A percentile compares a stretch with the other conserved stretches of the same genome.
Conservation (phyloP, 2,888 invertebrate species). For the Monopis laevigella region DNA sequence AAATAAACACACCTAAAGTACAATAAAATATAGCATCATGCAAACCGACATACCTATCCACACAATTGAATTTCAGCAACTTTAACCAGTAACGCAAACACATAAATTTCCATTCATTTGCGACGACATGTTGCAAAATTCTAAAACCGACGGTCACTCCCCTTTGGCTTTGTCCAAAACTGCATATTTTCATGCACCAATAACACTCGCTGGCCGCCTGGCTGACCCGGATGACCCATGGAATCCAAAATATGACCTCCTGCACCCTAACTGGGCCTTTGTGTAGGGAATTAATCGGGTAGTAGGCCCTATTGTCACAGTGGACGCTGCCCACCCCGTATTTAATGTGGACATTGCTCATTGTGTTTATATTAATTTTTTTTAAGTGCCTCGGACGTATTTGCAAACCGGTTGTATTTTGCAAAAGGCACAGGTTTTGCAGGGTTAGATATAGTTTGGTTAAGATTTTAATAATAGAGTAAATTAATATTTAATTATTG, state of each 20-base stretch:
- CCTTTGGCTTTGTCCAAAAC: conserved; percentile 28
- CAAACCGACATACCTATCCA: too few relatives aligned
- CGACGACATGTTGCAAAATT: conserved; percentile 49
- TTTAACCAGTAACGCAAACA: conserved; percentile 25
- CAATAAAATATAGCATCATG: too few relatives aligned
- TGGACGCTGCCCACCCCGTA: conserved; percentile 46
- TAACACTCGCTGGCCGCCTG: conserved; percentile 30
- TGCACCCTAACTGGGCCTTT: conserved; percentile 43
- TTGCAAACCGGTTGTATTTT: conserved; percentile 28
- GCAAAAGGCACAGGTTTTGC: too few relatives aligned
- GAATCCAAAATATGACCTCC: conserved; percentile 63
- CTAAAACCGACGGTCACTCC: conserved; percentile 48
- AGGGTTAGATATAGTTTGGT: too few relatives aligned
- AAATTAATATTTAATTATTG: too few relatives aligned
- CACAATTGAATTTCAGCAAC: too few relatives aligned
- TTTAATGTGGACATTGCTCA: conserved; percentile 28
- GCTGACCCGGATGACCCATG: conserved; percentile 57
- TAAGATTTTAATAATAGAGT: too few relatives aligned
- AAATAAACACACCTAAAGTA: too few relatives aligned
- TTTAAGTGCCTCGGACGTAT: conserved; percentile 37
- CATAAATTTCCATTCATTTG: conserved; percentile 43
- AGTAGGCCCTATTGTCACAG: conserved; percentile 42
- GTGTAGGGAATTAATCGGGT: conserved; percentile 60
- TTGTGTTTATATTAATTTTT: conserved; percentile 59
- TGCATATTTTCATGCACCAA: conserved; percentile 44